A percentile compares a stretch with the other conserved stretches of the same genome.
phyloP scores from a whole-genome alignment of 2,797 vertebrate species.

The Peromyscus melanophrys region DNA sequence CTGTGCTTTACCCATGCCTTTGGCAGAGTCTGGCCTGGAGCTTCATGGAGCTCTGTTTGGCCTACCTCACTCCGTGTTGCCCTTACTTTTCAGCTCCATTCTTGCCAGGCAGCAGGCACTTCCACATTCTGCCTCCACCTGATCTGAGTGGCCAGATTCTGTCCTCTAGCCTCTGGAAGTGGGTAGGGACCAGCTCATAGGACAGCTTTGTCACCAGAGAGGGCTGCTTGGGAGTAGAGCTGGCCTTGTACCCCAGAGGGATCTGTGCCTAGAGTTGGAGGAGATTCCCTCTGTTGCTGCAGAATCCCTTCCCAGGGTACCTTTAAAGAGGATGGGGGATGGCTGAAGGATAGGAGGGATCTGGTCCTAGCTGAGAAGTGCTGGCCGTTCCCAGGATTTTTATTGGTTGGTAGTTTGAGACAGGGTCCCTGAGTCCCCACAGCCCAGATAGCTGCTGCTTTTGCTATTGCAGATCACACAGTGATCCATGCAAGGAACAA shows the following conservation, averaged over 20 bases:
- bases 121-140: not conserved
- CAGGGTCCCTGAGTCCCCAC: not conserved
- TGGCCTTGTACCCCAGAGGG: not conserved
- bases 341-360: not conserved
- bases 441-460: not conserved
- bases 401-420: not conserved
- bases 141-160: not conserved
- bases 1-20: not conserved
- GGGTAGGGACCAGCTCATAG: not conserved
- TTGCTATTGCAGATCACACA: not conserved
- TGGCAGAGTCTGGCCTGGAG: not conserved
- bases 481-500: not conserved
- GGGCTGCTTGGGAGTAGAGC: not conserved
- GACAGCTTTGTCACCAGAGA: not conserved
- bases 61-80: not conserved
- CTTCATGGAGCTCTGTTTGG: not conserved
- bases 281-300: not conserved
- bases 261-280: not conserved
- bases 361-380: not conserved
- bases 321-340: not conserved
- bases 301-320: not conserved
- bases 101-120: not conserved
- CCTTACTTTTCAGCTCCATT: not conserved
- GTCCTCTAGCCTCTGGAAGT: not conserved
- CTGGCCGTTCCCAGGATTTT: not conserved